Conservation (phyloP, 2,888 invertebrate genomes). For the Phlogophora meticulosa region DNA sequence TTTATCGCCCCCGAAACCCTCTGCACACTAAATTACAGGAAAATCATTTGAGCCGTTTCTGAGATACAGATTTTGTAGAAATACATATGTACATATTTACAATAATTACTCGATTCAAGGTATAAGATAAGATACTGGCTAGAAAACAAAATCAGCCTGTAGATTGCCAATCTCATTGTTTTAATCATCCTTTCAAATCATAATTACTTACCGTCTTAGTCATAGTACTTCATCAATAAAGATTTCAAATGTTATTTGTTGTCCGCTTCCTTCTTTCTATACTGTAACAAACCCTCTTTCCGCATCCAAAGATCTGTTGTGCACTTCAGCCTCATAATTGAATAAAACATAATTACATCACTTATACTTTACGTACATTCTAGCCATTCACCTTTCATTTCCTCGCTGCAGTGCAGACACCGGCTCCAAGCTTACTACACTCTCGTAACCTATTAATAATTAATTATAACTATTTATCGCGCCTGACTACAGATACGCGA, state of each 20-base stretch:
- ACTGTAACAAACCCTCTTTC: slow-evolving; percentile 13
- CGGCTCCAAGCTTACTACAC: slow-evolving; percentile 53
- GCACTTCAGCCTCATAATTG: slow-evolving; percentile 42
- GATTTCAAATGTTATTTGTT: slow-evolving; percentile 13
- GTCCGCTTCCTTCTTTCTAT: slow-evolving; percentile 25
- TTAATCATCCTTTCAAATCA: slow-evolving; percentile 10
- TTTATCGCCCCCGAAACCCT: too few species aligned
- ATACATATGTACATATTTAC: too few species aligned
- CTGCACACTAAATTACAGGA: too few species aligned
- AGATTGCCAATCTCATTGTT: neutral
- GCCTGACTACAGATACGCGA: slow-evolving; percentile 78
- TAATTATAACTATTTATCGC: slow-evolving; percentile 58
- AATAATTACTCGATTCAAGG: too few species aligned
- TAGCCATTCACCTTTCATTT: slow-evolving; percentile 63
- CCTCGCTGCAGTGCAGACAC: slow-evolving; percentile 41
- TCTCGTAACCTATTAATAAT: slow-evolving; percentile 62
- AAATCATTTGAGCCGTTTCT: too few species aligned
- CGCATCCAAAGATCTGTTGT: slow-evolving; percentile 42
- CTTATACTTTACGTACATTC: slow-evolving; percentile 51
- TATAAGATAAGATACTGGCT: too few species aligned
- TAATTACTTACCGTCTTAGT: slow-evolving; percentile 9
- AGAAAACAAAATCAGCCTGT: neutral
- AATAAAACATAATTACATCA: slow-evolving; percentile 56
- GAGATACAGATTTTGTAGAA: too few species aligned
- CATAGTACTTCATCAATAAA: slow-evolving; percentile 1